Percentiles rank a stretch among this genome's conserved stretches.
Conservation (phyloP, 1,140 invertebrate genomes). For the Maniola jurtina region DNA sequence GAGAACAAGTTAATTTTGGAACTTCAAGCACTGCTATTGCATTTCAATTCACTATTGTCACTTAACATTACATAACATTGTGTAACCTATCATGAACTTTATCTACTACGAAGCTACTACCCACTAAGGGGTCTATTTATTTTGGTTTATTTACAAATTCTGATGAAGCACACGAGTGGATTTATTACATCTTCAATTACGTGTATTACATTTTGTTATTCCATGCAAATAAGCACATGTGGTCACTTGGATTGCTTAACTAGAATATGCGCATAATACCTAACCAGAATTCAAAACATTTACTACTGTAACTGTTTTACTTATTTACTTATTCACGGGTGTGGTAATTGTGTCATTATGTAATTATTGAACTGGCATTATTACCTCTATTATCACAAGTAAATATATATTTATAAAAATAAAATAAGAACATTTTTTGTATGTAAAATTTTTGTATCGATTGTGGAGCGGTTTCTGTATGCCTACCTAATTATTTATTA, state of each 20-base stretch:
- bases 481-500: no score
- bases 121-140: background rate
- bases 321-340: background rate
- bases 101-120: background rate
- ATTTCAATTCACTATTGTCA: background rate
- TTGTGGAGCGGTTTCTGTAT: no score
- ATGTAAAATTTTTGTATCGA: no score
- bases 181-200: constrained; percentile 1
- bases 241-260: background rate
- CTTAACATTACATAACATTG: background rate
- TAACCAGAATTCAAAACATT: background rate
- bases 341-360: background rate
- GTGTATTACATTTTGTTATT: background rate
- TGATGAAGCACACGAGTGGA: background rate
- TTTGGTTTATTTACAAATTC: background rate
- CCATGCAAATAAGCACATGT: background rate
- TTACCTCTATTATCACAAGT: background rate
- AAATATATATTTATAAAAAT: no score
- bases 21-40: background rate
- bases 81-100: background rate
- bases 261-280: constrained; percentile 1
- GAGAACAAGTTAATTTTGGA: background rate
- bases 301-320: background rate
- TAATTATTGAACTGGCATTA: background rate
- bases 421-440: no score